phyloP scores from a whole-genome alignment of 2,797 vertebrate genomes.

The Argya squamiceps region DNA sequence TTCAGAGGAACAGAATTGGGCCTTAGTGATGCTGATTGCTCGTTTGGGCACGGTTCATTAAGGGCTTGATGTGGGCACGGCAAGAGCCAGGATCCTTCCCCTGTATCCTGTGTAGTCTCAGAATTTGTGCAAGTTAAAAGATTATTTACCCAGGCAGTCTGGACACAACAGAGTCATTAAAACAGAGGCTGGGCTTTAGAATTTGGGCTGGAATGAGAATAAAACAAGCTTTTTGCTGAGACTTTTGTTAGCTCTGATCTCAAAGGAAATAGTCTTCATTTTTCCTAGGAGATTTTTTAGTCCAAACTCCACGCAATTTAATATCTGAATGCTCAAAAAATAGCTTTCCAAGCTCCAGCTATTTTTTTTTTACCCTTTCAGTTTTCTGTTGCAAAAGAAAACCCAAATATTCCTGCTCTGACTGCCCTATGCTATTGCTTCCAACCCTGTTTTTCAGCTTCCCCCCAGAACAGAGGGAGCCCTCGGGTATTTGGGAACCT shows the following conservation, averaged over 20 bases:
- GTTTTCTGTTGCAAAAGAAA: not conserved
- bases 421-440: not conserved
- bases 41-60: fast-evolving
- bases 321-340: not conserved
- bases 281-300: not conserved
- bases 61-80: not conserved
- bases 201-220: not conserved
- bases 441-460: not conserved
- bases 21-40: not conserved
- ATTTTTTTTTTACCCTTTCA: not conserved
- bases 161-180: not conserved
- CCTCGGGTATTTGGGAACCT: not conserved
- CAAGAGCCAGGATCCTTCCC: not conserved
- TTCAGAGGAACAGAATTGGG: not conserved
- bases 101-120: fast-evolving
- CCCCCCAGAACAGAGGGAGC: fast-evolving
- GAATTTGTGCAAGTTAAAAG: not conserved
- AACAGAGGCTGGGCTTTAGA: not conserved
- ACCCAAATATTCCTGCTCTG: not conserved
- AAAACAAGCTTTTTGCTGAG: not conserved
- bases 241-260: conserved; percentile 28
- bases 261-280: conserved; percentile 35
- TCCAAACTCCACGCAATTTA: not conserved
- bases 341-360: not conserved
- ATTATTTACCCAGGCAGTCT: not conserved